A percentile compares a stretch with the other conserved stretches of the same genome.
Conservation (phyloP, 2,113 vertebrate genomes). For the Grammomys dolichurus region DNA sequence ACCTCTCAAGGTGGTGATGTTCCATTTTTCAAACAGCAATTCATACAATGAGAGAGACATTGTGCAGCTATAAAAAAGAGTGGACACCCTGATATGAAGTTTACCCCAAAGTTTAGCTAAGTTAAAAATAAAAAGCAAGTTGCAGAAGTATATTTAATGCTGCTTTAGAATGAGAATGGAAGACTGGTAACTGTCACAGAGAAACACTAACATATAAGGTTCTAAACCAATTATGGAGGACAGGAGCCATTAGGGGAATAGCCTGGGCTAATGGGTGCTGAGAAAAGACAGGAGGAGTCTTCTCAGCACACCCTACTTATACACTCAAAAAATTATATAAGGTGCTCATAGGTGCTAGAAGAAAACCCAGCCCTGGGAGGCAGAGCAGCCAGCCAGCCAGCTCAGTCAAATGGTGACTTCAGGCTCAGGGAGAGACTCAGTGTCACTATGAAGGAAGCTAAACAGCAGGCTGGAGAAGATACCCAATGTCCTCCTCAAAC, state of each 20-base stretch:
- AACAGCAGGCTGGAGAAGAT: no score
- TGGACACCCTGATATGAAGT: background rate
- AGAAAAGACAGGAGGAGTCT: background rate
- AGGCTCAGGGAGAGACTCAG: background rate
- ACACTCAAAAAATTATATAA: background rate
- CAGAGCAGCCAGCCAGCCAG: background rate
- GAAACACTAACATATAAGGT: constrained; percentile 13
- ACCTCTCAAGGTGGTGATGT: background rate
- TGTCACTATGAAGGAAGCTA: background rate
- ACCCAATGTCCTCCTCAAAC: background rate
- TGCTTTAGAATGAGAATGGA: constrained; percentile 13
- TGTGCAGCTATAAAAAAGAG: background rate
- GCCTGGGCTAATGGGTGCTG: background rate
- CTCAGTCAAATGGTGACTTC: background rate
- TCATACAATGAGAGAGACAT: background rate
- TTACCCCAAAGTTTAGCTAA: background rate
- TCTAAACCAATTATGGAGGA: background rate
- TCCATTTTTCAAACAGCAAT: constrained; percentile 18
- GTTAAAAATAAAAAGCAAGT: constrained; percentile 44
- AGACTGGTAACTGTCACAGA: background rate
- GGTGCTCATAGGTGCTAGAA: background rate
- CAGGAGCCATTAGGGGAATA: background rate
- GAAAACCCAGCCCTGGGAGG: background rate
- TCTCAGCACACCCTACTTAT: background rate
- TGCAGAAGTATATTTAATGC: background rate